Percentiles rank a stretch among this genome's conserved stretches.
phyloP scores from a whole-genome alignment of 2,888 invertebrate genomes.

The Parapristionchus giblindavisi region DNA sequence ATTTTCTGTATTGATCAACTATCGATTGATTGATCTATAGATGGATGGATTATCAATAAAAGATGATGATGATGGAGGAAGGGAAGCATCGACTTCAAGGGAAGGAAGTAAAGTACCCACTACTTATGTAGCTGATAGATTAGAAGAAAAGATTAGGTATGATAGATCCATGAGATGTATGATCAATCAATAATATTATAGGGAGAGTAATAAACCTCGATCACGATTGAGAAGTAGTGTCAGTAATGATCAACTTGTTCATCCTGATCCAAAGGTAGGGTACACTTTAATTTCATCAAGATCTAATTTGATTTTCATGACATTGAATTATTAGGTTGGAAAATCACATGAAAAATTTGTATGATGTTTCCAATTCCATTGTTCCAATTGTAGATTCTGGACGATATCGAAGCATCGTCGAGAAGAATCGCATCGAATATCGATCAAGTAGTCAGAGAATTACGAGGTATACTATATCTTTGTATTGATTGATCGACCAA shows the following conservation, averaged over 20 bases:
- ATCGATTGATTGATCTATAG: not conserved
- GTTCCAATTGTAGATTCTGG: conserved; percentile 46
- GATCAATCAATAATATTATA: not conserved
- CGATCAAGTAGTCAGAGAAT: conserved; percentile 62
- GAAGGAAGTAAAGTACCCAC: conserved; percentile 2
- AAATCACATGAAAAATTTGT: not conserved
- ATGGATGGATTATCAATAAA: not conserved
- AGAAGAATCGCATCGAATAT: conserved; percentile 61
- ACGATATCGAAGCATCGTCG: conserved; percentile 61
- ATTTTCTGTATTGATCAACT: too few relatives aligned
- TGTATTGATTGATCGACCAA: not conserved
- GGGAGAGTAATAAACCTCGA: conserved; percentile 26
- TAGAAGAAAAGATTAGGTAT: conserved; percentile 43
- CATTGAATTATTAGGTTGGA: too few relatives aligned
- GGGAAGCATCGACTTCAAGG: not conserved
- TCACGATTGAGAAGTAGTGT: conserved; percentile 18
- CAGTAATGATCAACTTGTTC: conserved; percentile 35
- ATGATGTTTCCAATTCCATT: not conserved
- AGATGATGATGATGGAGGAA: not conserved
- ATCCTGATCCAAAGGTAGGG: conserved; percentile 50
- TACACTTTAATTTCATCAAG: not conserved
- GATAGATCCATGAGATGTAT: not conserved
- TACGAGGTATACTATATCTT: conserved; percentile 50
- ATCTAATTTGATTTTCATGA: not conserved
- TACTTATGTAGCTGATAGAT: conserved; percentile 50